Evolutionary conservation across 1,140 invertebrate species (phyloP).

Genomic region (Ectropis grisescens): DNA sequence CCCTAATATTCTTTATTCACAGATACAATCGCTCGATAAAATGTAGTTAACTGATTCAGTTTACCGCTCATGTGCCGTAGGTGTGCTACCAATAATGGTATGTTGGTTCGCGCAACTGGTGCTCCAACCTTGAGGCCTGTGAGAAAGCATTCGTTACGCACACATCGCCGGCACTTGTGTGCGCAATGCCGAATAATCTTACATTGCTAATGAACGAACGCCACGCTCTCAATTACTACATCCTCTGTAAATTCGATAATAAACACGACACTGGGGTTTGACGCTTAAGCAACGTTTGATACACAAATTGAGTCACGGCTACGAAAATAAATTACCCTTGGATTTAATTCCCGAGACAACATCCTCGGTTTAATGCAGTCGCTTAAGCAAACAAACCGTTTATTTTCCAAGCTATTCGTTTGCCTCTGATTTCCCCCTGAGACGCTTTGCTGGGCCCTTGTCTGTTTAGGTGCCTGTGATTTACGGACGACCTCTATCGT

Average conservation of each 20-base stretch:
- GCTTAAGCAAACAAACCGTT: no score
- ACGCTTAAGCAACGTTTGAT: conserved; percentile 1
- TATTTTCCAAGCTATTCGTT: no score
- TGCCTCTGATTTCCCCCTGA: no score
- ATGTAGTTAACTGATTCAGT: no score
- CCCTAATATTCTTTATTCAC: no score
- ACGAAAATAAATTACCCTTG: not conserved
- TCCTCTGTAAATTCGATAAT: conserved; percentile 11
- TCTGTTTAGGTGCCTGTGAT: no score
- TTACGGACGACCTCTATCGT: no score
- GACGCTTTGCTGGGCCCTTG: no score
- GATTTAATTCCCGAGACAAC: not conserved
- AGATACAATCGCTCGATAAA: no score
- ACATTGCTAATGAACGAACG: conserved; percentile 11
- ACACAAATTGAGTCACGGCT: not conserved
- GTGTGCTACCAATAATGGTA: conserved; percentile 20
- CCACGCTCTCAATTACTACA: conserved; percentile 17
- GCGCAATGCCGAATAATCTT: conserved; percentile 15
- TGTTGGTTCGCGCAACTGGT: conserved; percentile 20
- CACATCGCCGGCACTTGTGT: not conserved
- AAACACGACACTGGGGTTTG: conserved; percentile 1
- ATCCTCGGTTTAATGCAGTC: not conserved
- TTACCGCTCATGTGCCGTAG: no score
- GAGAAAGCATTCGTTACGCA: conserved; percentile 27
- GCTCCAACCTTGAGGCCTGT: conserved; percentile 20